Evolutionary conservation across 2,797 vertebrate species (phyloP), one percentile per base, ranked within the genome.

Genomic region (Hylomyscus alleni): DNA sequence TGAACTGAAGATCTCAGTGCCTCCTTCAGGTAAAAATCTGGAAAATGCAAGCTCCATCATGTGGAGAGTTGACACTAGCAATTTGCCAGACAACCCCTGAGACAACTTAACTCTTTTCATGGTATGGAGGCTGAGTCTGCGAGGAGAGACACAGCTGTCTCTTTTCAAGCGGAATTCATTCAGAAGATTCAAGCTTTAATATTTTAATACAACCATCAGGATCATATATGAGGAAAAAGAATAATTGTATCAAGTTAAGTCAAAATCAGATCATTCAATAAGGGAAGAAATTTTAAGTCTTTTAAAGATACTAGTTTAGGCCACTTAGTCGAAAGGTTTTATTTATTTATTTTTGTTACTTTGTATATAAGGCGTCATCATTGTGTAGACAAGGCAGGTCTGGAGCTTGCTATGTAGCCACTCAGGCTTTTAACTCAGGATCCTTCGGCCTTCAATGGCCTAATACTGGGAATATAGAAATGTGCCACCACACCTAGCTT

Each of bases 231-330:
- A 75, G 1, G 22, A 72, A 87, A 87, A 87, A 47, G 72, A 78
- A 78, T 29, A 50, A 72, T 4, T 47, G 26, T 34, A 40, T 86
- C 19, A 60, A 31, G 50, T 62, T 50, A 58, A 92, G 52, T 85
- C 5, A 92, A 89, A 92, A 81, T 76, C 40, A 40, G 6, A 58
- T 85, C 65, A 47, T 81, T 94, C 29, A 81, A 76, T 69, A 86
- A 89, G 92, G 81, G 89, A 52, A 69, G 86, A 86, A 82, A 60
- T 56, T 95, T n/a, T 52, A 86, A 91, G 60, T 83, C 52, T 56
- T 92, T 82, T 83, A 81, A 73, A 95, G 40, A 40, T 56, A 56
- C 65, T 56, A 40, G 50, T 87, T 72, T 87, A 87, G 67, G 13
- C 34, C 10, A 9, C 24, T 40, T 54, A 40, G 4, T 78, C 82